Conservation (phyloP, 2,888 invertebrate species). For the Caradrina kadenii region DNA sequence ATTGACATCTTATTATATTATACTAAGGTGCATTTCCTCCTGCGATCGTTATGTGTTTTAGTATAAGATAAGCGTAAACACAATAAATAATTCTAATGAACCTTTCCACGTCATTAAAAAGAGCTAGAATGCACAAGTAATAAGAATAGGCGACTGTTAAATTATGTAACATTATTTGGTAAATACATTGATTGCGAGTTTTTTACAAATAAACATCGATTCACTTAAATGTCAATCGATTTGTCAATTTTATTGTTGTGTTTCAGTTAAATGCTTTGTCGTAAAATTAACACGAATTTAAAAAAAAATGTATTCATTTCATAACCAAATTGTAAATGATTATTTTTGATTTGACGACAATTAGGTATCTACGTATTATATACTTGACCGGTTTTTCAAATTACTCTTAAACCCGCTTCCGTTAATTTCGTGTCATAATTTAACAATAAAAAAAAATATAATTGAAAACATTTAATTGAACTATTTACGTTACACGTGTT, state of each 20-base stretch:
- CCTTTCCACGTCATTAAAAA: slow-evolving; percentile 20
- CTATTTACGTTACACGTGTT: too few species aligned
- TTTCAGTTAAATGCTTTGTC: not conserved
- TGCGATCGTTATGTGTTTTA: not conserved
- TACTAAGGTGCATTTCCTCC: too few species aligned
- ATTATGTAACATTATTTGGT: slow-evolving; percentile 24
- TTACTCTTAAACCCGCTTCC: slow-evolving; percentile 1
- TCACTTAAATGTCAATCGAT: not conserved
- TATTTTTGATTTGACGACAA: slow-evolving; percentile 9
- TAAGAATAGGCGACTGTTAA: slow-evolving; percentile 33
- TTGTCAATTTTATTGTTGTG: slow-evolving; percentile 1
- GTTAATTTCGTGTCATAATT: not conserved
- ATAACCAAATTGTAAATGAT: not conserved
- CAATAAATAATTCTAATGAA: slow-evolving; percentile 22
- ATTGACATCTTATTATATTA: too few species aligned
- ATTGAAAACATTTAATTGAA: too few species aligned
- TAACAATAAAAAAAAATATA: not conserved
- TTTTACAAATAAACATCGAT: slow-evolving; percentile 15
- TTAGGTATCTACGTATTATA: not conserved
- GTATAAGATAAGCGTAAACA: not conserved
- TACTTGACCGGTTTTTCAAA: slow-evolving; percentile 4
- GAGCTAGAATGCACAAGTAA: slow-evolving; percentile 11
- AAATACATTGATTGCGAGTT: slow-evolving; percentile 4
- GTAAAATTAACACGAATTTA: slow-evolving; percentile 19
- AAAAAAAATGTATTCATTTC: not conserved